Base-by-base conservation (phyloP, 1,140 invertebrate species). In the Hyphantria cunea region DNA sequence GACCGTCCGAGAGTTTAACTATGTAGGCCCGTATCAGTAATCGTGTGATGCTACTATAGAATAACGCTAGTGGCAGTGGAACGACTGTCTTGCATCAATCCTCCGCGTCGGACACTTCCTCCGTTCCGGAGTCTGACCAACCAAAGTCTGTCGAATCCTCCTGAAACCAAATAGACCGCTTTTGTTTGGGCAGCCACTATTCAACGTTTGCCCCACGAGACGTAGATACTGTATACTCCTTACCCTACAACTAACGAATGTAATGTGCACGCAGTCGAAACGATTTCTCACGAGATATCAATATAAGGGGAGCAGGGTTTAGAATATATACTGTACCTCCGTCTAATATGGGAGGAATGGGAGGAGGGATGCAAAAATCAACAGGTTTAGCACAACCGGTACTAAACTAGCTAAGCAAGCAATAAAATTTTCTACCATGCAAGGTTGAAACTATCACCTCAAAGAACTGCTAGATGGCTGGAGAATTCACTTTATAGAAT, bases 61-160 rank as follows among this genome's bases (percentile, higher is more conserved):
- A 48, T 56, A 74, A 72, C 61, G 67, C 66, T 72, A 80, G 58
- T 69, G 14, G 62, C 48, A 59, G 55, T 34, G 37, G 66, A 56
- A 70, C 53, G 61, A 64, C 34, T n/a, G 64, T 62, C 69, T 65
- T 68, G 79, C 73, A 75, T 89, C 86, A 88, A 74, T 87, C 84
- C 47, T 89, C 85, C 64, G 62, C 79, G 67, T 89, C 87, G 10
- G 87, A 87, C 34, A 90, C 78, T 70, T 90, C 87, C 74, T 90
- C 87, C n/a, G 85, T 88, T 61, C 87, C 85, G 4, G 87, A 90
- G 66, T 87, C 84, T 66, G n/a, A n/a, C n/a, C 37, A 9, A n/a
- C 87, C 86, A 42, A 84, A 89, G 70, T 84, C 87, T 61, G 86
- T 87, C 63, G 86, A 89, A 84, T 90, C 87, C 87, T 90, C 87